Evolutionary conservation across 2,888 invertebrate species (phyloP).

Genomic region (Perithous albicinctus): DNA sequence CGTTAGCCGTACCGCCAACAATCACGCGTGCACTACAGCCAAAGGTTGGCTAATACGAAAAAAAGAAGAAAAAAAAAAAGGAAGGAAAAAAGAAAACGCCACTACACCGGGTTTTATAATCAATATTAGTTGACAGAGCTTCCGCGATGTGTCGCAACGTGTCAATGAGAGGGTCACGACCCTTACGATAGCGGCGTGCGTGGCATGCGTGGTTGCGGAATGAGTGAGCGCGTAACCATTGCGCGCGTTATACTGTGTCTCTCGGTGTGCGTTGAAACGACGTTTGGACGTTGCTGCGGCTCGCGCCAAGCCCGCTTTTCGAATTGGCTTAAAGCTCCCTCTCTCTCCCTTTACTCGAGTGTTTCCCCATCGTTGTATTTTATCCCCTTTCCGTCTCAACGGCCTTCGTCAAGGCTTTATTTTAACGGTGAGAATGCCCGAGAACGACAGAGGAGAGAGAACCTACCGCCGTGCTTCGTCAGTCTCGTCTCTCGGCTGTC

Average conservation of each 20-base stretch:
- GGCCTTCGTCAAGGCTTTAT: conserved; percentile 43
- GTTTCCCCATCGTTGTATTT: not conserved
- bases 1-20: conserved; percentile 26
- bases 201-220: conserved; percentile 50
- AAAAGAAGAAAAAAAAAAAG: conserved; percentile 41
- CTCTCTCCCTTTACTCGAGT: not conserved
- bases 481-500: conserved; percentile 34
- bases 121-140: conserved; percentile 80
- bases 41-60: conserved; percentile 30
- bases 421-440: too few relatives aligned
- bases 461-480: not conserved
- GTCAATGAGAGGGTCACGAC: conserved; percentile 70
- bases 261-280: conserved; percentile 6
- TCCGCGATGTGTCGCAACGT: conserved; percentile 78
- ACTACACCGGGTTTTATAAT: conserved; percentile 78
- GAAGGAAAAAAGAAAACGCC: conserved; percentile 56
- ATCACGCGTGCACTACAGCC: conserved; percentile 62
- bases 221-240: conserved; percentile 7
- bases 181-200: conserved; percentile 42
- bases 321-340: conserved; percentile 24
- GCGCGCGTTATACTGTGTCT: not conserved
- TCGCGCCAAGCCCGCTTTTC: conserved; percentile 34
- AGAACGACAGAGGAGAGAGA: conserved; percentile 26
- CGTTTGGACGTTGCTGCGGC: not conserved
- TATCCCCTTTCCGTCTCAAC: conserved; percentile 3